A percentile compares a stretch with the other conserved stretches of the same genome.
Evolutionary conservation across 1,140 invertebrate genomes (phyloP).

Genomic region (Dermatophagoides farinae): DNA sequence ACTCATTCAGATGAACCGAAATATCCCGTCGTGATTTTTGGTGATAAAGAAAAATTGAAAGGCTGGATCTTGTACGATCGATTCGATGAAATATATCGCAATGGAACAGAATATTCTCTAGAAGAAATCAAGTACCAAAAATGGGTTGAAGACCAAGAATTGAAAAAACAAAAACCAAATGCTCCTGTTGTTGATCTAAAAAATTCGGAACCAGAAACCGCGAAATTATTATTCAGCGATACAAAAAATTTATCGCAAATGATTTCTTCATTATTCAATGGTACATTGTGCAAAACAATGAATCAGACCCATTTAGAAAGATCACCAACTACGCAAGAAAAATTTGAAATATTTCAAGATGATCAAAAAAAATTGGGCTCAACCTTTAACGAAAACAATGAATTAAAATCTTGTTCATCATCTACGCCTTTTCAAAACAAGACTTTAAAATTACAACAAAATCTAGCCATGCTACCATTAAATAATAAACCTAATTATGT

Average conservation of each 20-base stretch:
- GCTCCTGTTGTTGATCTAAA: no score
- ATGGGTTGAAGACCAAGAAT: slow-evolving; percentile 20
- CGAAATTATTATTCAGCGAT: no score
- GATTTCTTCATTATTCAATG: no score
- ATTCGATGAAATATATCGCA: slow-evolving; percentile 31
- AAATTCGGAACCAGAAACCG: no score
- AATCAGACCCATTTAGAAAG: no score
- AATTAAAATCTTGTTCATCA: neutral
- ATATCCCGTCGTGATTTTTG: slow-evolving; percentile 22
- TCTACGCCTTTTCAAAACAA: neutral
- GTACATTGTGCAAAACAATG: no score
- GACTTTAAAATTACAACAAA: neutral
- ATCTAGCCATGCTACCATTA: no score
- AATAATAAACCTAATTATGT: slow-evolving; percentile 2
- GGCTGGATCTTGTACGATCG: slow-evolving; percentile 26
- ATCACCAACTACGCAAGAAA: neutral
- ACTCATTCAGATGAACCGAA: neutral
- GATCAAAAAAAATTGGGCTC: no score
- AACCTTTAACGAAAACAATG: no score
- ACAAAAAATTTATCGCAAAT: no score
- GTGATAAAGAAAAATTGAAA: slow-evolving; percentile 24
- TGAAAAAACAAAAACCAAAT: neutral
- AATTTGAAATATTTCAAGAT: neutral
- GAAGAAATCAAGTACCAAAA: slow-evolving; percentile 32
- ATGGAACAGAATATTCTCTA: slow-evolving; percentile 32